phyloP scores from a whole-genome alignment of 1,140 invertebrate genomes.

The Nephila pilipes region DNA sequence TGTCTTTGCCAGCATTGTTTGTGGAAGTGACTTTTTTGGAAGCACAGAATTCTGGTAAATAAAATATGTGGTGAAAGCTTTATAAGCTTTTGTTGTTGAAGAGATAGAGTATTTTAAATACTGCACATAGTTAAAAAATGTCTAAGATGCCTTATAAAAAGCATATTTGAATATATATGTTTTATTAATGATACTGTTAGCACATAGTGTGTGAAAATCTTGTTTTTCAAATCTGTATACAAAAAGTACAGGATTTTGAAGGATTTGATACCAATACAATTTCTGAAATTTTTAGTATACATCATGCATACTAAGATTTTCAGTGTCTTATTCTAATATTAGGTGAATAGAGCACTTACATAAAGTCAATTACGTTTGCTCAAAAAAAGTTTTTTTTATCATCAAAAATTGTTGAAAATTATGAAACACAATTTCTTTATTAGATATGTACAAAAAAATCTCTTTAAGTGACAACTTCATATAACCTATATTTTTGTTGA shows the following conservation, averaged over 20 bases:
- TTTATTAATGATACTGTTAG: slow-evolving; percentile 68
- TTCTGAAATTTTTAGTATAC: neutral
- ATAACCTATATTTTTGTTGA: no score
- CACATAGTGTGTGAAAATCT: slow-evolving; percentile 36
- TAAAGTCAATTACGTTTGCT: no score
- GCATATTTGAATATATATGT: slow-evolving; percentile 69
- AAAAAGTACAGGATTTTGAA: slow-evolving; percentile 47
- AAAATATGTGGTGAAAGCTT: slow-evolving; percentile 48
- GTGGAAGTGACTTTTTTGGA: slow-evolving; percentile 47
- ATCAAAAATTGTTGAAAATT: no score
- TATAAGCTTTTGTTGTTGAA: slow-evolving; percentile 67
- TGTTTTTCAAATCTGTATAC: neutral
- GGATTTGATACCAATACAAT: neutral
- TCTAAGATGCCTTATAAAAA: slow-evolving; percentile 70
- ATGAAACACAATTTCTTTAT: no score
- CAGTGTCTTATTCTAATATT: no score
- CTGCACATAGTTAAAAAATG: slow-evolving; percentile 70
- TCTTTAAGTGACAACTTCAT: no score
- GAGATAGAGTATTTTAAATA: slow-evolving; percentile 72
- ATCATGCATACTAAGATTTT: neutral
- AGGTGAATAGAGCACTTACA: no score
- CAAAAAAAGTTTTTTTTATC: no score
- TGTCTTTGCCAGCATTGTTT: slow-evolving; percentile 58
- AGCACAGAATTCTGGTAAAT: slow-evolving; percentile 45
- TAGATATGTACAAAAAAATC: no score